Evolutionary conservation across 2,888 invertebrate species (phyloP).

Genomic region (Sceliomorpha sp.): DNA sequence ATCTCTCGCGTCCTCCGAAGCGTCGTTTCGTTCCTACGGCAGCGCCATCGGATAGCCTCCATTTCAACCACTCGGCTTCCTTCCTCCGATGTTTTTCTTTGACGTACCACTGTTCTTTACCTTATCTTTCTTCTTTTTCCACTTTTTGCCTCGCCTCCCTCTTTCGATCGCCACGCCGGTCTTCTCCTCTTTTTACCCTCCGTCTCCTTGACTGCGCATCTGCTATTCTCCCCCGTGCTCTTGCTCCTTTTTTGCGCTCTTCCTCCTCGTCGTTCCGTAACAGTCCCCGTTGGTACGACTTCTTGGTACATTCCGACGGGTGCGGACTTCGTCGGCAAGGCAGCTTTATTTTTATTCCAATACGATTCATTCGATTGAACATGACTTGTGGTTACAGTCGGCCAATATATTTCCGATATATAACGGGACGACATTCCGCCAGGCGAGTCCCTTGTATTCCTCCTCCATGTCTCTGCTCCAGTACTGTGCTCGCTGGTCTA

Average conservation of each 20-base stretch:
- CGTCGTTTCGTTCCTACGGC: too few species aligned
- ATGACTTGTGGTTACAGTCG: constrained; percentile 74
- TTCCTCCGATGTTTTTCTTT: too few species aligned
- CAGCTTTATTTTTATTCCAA: constrained; percentile 74
- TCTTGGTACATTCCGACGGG: constrained; percentile 24
- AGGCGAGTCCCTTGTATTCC: constrained; percentile 62
- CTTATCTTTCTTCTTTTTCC: constrained; percentile 47
- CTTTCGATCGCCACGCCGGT: too few species aligned
- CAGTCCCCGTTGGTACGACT: constrained; percentile 36
- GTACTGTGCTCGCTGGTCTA: constrained; percentile 39
- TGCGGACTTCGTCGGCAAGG: constrained; percentile 39
- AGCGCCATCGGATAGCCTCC: too few species aligned
- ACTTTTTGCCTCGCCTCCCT: too few species aligned
- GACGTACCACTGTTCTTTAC: too few species aligned
- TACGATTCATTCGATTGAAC: constrained; percentile 76
- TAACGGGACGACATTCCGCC: constrained; percentile 71
- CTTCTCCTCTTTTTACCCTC: constrained; percentile 36
- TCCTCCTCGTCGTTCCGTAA: constrained; percentile 39
- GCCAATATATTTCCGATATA: constrained; percentile 74
- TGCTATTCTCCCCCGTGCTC: constrained; percentile 19
- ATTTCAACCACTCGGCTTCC: too few species aligned
- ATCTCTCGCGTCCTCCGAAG: too few species aligned
- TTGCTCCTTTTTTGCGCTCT: constrained; percentile 46
- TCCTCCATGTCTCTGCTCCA: constrained; percentile 47
- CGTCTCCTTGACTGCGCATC: constrained; percentile 23